Evolutionary conservation across 2,113 vertebrate species (phyloP), one percentile per base, ranked within the genome.

Genomic region (Paramisgurnus dabryanus): DNA sequence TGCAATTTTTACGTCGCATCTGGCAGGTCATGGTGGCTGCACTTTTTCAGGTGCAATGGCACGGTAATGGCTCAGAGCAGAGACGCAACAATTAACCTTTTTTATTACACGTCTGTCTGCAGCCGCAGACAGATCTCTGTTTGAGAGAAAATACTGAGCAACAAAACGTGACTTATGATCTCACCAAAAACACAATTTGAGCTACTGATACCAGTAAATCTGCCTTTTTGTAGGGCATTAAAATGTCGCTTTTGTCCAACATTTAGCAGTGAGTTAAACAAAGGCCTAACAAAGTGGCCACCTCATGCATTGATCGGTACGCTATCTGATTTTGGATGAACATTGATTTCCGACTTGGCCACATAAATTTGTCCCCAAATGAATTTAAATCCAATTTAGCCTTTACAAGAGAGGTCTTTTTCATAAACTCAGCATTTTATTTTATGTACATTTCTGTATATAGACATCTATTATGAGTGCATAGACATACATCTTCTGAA

Each of bases 31-130:
- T 72, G 81, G 87, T 84, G 76, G 78, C 58, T 3, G 80, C 83
- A 83, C 11, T 82, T 1, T 65, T 81, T 45, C 66, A 71, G 27
- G 64, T 3, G 40, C 40, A 57, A 74, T 76, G 88, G 86, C 82
- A 78, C 83, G 80, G 85, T 87, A 89, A 90, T 89, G 86, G 88
- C 85, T 86, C 88, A 87, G 80, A 85, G 87, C 73, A 85, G 85
- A 88, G 80, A 87, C 67, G 69, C 86, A 40, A 84, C 88, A 89
- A 91, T 92, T 93, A 91, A 93, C 91, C 89, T 90, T 89, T 89
- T 91, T 90, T 85, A 92, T 89, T 89, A 86, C 87, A 87, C 88
- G 86, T 86, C 86, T 89, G 88, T 88, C 88, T 85, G 83, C 80
- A 75, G 75, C 87, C 87, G 27, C 34, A 53, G 66, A 76, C 49